These are phyloP conservation scores for Drosophila ezoana DNA, from an alignment of 2,888 invertebrate genomes.

Conservation along the genomic window DNA sequence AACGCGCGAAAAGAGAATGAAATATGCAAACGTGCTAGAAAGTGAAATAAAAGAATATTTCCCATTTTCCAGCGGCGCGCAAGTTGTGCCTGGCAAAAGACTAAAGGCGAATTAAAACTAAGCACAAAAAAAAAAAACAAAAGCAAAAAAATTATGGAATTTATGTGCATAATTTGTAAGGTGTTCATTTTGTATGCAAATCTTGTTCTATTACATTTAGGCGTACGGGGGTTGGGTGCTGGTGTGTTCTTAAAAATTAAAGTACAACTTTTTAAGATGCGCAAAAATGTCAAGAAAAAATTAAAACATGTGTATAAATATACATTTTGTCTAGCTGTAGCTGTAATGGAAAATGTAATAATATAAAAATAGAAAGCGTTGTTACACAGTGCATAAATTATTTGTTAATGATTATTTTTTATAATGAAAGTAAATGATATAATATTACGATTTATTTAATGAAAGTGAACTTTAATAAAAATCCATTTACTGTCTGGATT, in stretches of 20 bases:
- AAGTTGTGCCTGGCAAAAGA: slow-evolving; percentile 42
- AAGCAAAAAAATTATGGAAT: slow-evolving; percentile 40
- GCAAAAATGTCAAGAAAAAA: not conserved
- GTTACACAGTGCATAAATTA: too few relatives aligned
- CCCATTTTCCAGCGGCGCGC: slow-evolving; percentile 4
- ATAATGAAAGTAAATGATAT: too few relatives aligned
- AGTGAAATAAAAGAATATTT: slow-evolving; percentile 50
- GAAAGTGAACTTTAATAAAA: too few relatives aligned
- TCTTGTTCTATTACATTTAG: slow-evolving; percentile 47
- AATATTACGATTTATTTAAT: too few relatives aligned
- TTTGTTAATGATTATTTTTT: too few relatives aligned
- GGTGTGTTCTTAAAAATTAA: slow-evolving; percentile 3
- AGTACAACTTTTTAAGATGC: not conserved
- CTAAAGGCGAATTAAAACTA: slow-evolving; percentile 72
- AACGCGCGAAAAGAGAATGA: slow-evolving; percentile 61
- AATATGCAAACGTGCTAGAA: slow-evolving; percentile 69
- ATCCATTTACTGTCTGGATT: too few relatives aligned
- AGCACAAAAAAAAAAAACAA: not conserved
- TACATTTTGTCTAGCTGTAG: too few relatives aligned
- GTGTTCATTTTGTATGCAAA: slow-evolving; percentile 78
- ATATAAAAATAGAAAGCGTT: too few relatives aligned
- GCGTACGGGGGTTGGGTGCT: not conserved
- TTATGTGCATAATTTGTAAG: slow-evolving; percentile 76
- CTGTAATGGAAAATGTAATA: too few relatives aligned
- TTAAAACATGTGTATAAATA: too few relatives aligned